Evolutionary conservation across 2,113 vertebrate species (phyloP).

Genomic region (Dipodomys stephensi): DNA sequence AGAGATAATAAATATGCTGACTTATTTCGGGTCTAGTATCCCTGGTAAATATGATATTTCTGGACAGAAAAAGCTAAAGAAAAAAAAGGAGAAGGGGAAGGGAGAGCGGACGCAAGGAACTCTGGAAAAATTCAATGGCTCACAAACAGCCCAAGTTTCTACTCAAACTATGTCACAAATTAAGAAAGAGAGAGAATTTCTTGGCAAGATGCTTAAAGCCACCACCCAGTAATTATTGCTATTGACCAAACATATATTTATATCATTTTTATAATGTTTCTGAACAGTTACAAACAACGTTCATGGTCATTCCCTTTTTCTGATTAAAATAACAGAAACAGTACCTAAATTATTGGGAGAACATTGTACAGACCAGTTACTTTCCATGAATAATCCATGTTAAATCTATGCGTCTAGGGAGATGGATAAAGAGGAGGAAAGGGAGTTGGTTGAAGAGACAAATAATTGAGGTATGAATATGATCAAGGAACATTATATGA

Average conservation of each 20-base stretch:
- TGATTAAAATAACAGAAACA: slow-evolving; percentile 17
- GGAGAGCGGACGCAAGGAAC: not conserved
- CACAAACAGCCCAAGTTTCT: not conserved
- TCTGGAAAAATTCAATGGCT: not conserved
- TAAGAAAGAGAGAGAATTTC: not conserved
- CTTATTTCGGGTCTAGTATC: slow-evolving; percentile 29
- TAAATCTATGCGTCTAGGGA: too few species aligned
- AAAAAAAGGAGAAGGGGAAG: not conserved
- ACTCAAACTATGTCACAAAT: slow-evolving; percentile 62
- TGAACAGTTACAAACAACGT: slow-evolving; percentile 7
- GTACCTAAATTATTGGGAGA: not conserved
- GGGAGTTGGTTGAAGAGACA: too few species aligned
- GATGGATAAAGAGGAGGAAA: too few species aligned
- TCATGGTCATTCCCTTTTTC: slow-evolving; percentile 20
- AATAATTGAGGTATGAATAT: too few species aligned
- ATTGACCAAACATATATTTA: slow-evolving; percentile 55
- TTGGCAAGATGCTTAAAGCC: slow-evolving; percentile 22
- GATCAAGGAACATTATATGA: too few species aligned
- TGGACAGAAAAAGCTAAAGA: slow-evolving; percentile 38
- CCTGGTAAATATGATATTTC: slow-evolving; percentile 37
- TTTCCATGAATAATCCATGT: not conserved
- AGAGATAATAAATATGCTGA: slow-evolving; percentile 69
- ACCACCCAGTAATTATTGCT: slow-evolving; percentile 43
- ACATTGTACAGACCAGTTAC: not conserved
- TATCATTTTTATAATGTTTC: not conserved